phyloP scores from a whole-genome alignment of 2,888 invertebrate genomes.

The Temnothorax unifasciatus region DNA sequence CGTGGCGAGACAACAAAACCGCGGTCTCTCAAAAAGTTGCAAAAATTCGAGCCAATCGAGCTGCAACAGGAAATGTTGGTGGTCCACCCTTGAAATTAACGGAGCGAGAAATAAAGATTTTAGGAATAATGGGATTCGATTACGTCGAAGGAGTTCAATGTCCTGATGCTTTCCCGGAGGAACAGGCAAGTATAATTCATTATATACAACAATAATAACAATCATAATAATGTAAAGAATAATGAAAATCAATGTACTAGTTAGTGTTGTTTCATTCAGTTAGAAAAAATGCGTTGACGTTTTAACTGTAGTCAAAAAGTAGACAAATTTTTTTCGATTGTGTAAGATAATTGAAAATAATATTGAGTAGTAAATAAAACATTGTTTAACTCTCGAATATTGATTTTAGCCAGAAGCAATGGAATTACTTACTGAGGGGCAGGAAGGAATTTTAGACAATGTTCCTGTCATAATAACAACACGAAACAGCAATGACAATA shows the following conservation, averaged over 20 bases:
- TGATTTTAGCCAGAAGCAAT: not conserved
- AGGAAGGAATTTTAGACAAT: not conserved
- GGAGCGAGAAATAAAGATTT: slow-evolving; percentile 24
- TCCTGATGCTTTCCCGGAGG: slow-evolving; percentile 1
- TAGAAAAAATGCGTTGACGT: too few relatives aligned
- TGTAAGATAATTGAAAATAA: too few relatives aligned
- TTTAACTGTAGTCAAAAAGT: too few relatives aligned
- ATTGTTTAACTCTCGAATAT: not conserved
- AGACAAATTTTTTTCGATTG: too few relatives aligned
- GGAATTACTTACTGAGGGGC: not conserved
- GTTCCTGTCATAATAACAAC: not conserved
- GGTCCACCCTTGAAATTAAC: slow-evolving; percentile 18
- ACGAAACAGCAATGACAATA: not conserved
- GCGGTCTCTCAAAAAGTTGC: not conserved
- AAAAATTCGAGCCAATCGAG: slow-evolving; percentile 8
- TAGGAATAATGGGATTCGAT: slow-evolving; percentile 41
- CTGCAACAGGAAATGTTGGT: slow-evolving; percentile 40
- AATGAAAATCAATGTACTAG: too few relatives aligned
- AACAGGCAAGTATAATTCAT: not conserved
- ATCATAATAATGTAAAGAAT: too few relatives aligned
- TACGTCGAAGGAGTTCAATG: not conserved
- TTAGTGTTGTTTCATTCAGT: too few relatives aligned
- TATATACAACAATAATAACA: too few relatives aligned
- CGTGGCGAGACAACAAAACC: slow-evolving; percentile 3
- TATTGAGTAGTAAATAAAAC: too few relatives aligned